Conservation (phyloP, 2,113 vertebrate genomes). For the Chionis minor region DNA sequence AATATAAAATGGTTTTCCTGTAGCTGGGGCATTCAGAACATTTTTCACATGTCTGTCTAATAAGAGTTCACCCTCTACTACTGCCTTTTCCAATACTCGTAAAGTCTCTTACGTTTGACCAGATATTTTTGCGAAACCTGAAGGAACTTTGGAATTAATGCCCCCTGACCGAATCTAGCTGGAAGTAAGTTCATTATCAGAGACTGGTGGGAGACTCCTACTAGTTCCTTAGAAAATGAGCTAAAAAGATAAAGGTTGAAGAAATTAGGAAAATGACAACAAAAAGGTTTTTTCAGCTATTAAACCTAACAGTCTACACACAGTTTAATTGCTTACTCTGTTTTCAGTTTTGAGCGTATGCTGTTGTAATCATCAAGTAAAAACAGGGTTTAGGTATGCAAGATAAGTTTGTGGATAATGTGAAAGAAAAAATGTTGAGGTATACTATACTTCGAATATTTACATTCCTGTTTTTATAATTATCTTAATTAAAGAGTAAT, state of each 20-base stretch:
- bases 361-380: slow-evolving; percentile 3
- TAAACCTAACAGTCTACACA: not conserved
- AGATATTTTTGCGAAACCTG: not conserved
- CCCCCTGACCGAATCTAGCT: not conserved
- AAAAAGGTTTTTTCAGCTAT: not conserved
- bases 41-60: not conserved
- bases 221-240: not conserved
- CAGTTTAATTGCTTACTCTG: not conserved
- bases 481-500: slow-evolving; percentile 82
- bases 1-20: not conserved
- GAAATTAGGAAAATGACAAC: not conserved
- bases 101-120: not conserved
- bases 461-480: slow-evolving; percentile 81
- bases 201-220: not conserved
- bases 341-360: not conserved
- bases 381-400: slow-evolving; percentile 62
- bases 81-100: not conserved
- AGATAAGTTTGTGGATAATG: slow-evolving; percentile 65
- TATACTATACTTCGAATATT: slow-evolving; percentile 70
- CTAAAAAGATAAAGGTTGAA: not conserved
- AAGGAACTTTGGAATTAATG: not conserved
- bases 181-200: not conserved
- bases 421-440: slow-evolving; percentile 62
- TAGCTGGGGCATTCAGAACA: not conserved
- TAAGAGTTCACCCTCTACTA: not conserved